Evolutionary conservation across 2,888 invertebrate genomes (phyloP).

Genomic region (Volucella inanis): DNA sequence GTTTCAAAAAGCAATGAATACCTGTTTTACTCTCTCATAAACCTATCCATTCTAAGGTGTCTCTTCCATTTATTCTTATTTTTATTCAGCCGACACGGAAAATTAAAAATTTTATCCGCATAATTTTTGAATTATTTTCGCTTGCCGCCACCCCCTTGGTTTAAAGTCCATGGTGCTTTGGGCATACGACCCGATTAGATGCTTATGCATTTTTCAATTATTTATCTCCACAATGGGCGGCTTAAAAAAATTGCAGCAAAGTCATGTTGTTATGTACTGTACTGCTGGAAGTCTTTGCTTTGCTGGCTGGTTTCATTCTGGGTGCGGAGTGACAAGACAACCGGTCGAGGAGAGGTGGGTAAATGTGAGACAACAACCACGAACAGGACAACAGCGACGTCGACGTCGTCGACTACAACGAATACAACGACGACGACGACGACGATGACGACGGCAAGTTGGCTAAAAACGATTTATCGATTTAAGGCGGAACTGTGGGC

Average conservation of each 20-base stretch:
- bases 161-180: slow-evolving; percentile 62
- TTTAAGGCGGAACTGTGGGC: slow-evolving; percentile 75
- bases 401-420: not conserved
- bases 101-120: slow-evolving; percentile 83
- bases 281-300: slow-evolving; percentile 57
- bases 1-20: slow-evolving; percentile 67
- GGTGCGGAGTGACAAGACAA: slow-evolving; percentile 73
- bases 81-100: slow-evolving; percentile 71
- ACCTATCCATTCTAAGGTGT: slow-evolving; percentile 69
- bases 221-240: slow-evolving; percentile 75
- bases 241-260: slow-evolving; percentile 69
- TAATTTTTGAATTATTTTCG: slow-evolving; percentile 82
- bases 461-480: slow-evolving; percentile 74
- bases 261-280: slow-evolving; percentile 67
- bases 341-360: slow-evolving; percentile 46
- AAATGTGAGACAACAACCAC: slow-evolving; percentile 56
- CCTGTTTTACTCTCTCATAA: slow-evolving; percentile 65
- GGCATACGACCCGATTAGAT: slow-evolving; percentile 75
- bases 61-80: slow-evolving; percentile 57
- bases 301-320: slow-evolving; percentile 54
- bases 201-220: slow-evolving; percentile 75
- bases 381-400: not conserved
- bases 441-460: slow-evolving; percentile 70
- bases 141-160: slow-evolving; percentile 77
- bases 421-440: slow-evolving; percentile 28